Base-by-base conservation (phyloP, 2,888 invertebrate genomes). In the Ectemnius cavifrons region DNA sequence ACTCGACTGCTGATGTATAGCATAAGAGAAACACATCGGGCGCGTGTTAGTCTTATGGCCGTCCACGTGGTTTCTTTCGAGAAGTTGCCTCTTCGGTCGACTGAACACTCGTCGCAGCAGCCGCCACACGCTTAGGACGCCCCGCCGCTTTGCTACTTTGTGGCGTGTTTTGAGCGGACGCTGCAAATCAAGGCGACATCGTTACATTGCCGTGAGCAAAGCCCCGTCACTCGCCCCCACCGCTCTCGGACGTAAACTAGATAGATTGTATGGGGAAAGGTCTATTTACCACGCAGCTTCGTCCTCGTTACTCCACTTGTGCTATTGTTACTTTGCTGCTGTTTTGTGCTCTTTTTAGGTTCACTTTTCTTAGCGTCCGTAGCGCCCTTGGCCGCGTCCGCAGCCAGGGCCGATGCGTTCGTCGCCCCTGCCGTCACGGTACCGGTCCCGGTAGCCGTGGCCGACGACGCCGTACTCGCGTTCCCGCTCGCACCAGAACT, bases 1-100 rank as follows among this genome's bases (percentile, higher is more conserved):
- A 87, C 83, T 81, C 85, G 77, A 80, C 82, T 78, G 81, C 81
- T 83, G 81, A 86, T 67, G 75, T 83, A 78, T 85, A 76, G 73
- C 78, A 79, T 71, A 83, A 80, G 76, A 84, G 73, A 75, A 78
- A 78, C 67, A 75, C 58, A 56, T 60, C 16, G 52, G 46, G 62
- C 66, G 66, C 70, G 74, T 74, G 80, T 85, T 77, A 76, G 75
- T 86, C 81, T 90, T 90, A 90, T 86, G 88, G 86, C 79, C 89
- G 86, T 72, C 88, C 86, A 71, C 89, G 90, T 73, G 89, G 86
- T 73, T 89, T 90, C 84, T 90, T 90, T 76, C 90, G 89, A 46
- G 88, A 76, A 66, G 87, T 77, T 57, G 84, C 65, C 69, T 89
- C 89, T 64, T 89, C 89, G 59, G 81, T 83, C 66, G 87, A 78